Evolutionary conservation across 2,888 invertebrate genomes (phyloP).

Genomic region (Perizoma flavofasciatum): DNA sequence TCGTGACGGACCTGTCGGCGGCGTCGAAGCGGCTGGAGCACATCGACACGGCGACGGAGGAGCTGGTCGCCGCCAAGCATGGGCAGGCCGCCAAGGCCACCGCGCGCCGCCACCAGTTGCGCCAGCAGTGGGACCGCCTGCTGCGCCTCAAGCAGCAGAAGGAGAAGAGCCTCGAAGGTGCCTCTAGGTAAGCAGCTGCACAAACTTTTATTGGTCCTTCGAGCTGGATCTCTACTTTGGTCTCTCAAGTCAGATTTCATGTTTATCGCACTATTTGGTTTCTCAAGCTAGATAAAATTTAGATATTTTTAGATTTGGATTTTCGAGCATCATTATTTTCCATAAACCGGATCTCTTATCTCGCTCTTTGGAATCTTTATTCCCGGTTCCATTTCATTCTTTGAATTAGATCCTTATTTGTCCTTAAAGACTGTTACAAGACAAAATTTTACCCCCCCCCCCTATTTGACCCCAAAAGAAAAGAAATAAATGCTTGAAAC

Average conservation of each 20-base stretch:
- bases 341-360: too few species aligned
- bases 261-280: too few species aligned
- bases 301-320: too few species aligned
- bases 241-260: neutral
- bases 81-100: conserved; percentile 85
- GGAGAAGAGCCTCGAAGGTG: conserved; percentile 95
- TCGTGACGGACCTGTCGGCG: conserved; percentile 97
- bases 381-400: too few species aligned
- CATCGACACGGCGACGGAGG: conserved; percentile 93
- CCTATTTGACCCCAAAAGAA: too few species aligned
- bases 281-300: too few species aligned
- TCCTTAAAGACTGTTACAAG: too few species aligned
- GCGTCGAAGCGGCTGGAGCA: conserved; percentile 95
- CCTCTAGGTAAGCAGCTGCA: conserved; percentile 86
- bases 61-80: conserved; percentile 93
- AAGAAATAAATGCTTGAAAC: too few species aligned
- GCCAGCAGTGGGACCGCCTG: conserved; percentile 94
- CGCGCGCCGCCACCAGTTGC: conserved; percentile 92
- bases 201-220: neutral
- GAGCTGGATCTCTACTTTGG: neutral
- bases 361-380: too few species aligned
- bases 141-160: conserved; percentile 94
- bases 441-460: too few species aligned
- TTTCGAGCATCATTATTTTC: too few species aligned
- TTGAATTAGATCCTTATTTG: too few species aligned